Conservation (phyloP, 1,140 invertebrate genomes). For the Eubasilissa regina region DNA sequence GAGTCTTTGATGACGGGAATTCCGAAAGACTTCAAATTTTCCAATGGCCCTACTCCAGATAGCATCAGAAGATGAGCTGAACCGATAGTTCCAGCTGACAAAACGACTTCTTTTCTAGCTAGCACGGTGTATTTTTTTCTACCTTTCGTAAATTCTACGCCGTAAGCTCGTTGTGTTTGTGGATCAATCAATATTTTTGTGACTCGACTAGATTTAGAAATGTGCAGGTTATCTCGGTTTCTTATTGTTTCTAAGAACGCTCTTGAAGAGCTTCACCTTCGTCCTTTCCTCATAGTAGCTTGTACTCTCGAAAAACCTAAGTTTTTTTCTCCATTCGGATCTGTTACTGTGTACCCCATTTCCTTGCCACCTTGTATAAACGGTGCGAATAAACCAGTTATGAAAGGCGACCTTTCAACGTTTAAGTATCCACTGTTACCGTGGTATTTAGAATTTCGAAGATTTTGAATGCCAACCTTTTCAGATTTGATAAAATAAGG, state of each 20-base stretch:
- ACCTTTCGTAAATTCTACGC: slow-evolving; percentile 78
- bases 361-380: slow-evolving; percentile 81
- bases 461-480: slow-evolving; percentile 73
- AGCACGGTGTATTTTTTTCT: slow-evolving; percentile 67
- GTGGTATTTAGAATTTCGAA: slow-evolving; percentile 76
- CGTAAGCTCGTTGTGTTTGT: slow-evolving; percentile 74
- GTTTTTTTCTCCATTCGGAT: slow-evolving; percentile 77
- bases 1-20: slow-evolving; percentile 77
- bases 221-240: slow-evolving; percentile 79
- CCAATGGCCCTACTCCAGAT: slow-evolving; percentile 77
- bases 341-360: slow-evolving; percentile 79
- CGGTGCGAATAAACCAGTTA: slow-evolving; percentile 73
- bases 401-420: slow-evolving; percentile 77
- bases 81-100: slow-evolving; percentile 81
- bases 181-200: slow-evolving; percentile 80
- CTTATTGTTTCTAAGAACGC: slow-evolving; percentile 78
- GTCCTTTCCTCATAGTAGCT: slow-evolving; percentile 79
- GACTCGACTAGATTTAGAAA: slow-evolving; percentile 78
- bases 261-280: slow-evolving; percentile 80
- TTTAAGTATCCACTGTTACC: slow-evolving; percentile 79
- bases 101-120: slow-evolving; percentile 76
- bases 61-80: slow-evolving; percentile 83
- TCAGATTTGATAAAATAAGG: slow-evolving; percentile 90
- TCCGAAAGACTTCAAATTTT: slow-evolving; percentile 70
- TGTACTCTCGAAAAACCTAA: slow-evolving; percentile 80